These are phyloP conservation scores for Galerucella calmariensis DNA, from an alignment of 2,888 invertebrate species.

Conservation along the genomic window DNA sequence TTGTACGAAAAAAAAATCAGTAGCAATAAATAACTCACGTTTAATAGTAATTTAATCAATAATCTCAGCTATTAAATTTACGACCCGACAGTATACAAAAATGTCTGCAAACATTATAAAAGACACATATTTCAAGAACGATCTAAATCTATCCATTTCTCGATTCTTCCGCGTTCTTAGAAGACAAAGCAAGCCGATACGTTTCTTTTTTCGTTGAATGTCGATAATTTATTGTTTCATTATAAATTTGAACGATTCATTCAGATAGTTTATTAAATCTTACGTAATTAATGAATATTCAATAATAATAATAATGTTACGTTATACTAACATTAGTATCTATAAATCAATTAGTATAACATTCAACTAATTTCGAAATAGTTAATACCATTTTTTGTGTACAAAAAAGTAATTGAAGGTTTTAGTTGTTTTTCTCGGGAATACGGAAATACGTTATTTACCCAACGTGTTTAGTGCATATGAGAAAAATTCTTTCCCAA, in stretches of 20 bases:
- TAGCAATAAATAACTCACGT: constrained; percentile 7
- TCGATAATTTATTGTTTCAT: neutral
- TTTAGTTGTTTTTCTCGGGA: too few species aligned
- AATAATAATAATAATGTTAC: too few species aligned
- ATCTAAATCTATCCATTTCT: constrained; percentile 13
- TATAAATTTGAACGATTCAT: neutral
- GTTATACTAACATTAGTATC: too few species aligned
- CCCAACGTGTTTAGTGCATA: too few species aligned
- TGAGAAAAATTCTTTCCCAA: too few species aligned
- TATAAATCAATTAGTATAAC: too few species aligned
- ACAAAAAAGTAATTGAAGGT: too few species aligned
- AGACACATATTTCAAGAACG: constrained; percentile 33
- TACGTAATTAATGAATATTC: neutral
- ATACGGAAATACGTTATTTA: too few species aligned
- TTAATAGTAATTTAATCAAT: neutral
- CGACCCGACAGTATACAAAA: constrained; percentile 5
- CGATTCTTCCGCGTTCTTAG: constrained; percentile 34
- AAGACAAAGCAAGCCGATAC: neutral
- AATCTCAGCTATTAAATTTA: neutral
- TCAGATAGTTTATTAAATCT: neutral
- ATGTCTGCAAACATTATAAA: constrained; percentile 23
- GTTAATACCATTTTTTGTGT: too few species aligned
- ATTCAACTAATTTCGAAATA: too few species aligned
- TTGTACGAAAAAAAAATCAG: neutral
- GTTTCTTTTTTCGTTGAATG: neutral